Evolutionary conservation across 2,888 invertebrate species (phyloP), one percentile per base, ranked within the genome.

Genomic region (Junonia oenone): DNA sequence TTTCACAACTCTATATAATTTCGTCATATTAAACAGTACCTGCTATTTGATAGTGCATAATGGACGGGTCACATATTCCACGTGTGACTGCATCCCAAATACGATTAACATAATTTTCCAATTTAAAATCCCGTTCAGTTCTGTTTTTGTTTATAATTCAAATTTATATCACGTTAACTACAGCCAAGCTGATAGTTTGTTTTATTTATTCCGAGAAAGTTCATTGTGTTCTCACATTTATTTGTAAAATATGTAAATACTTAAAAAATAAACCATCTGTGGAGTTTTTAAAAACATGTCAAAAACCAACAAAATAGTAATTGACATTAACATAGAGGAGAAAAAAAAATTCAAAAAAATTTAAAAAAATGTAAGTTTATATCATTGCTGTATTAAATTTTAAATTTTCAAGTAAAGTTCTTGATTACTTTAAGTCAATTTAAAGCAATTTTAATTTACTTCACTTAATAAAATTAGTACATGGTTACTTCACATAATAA

Each of bases 121-220:
- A 51, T 51, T 51, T 51, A 51, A 51, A 51, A 45, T 51, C 51
- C 29, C 46, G 29, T 46, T 17, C 11, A 46, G 15, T 46, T 31
- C 27, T 31, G 29, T 31, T 17, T 31, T 46, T 46, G 17, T 29
- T 46, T 31, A 46, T 46, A 46, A 29, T 29, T 29, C 11, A 46
- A 46, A 46, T 46, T 29, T 29, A 17, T 29, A 29, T 31, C 31
- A 29, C 46, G 38, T 38, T 38, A 38, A 38, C 38, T 11, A 38
- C 9, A n/a, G 38, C n/a, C 6, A 11, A 2, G 17, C 38, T 11
- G 38, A 38, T 38, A 38, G 38, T 11, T 38, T 38, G 19, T 38
- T 38, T 19, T 38, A 19, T 38, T 38, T 11, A 38, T 38, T 38
- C 11, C 2, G 38, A 15, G 5, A 38, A 17, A 4, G 9, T 38